Base-by-base conservation (phyloP, 2,113 vertebrate genomes). In the Grus americana region DNA sequence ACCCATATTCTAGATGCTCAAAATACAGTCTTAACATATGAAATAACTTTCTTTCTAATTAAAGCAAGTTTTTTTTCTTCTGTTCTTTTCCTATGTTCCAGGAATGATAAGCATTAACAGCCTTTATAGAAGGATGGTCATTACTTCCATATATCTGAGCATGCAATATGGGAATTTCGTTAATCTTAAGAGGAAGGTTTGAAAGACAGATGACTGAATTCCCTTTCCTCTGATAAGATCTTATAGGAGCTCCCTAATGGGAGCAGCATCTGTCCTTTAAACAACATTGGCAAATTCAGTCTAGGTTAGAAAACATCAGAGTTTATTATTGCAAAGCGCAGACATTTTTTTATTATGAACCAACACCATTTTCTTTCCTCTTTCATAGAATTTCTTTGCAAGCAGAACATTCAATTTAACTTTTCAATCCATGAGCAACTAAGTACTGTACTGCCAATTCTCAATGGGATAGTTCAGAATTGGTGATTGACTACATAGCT, bases 401-500 rank as follows among this genome's bases (percentile, higher is more conserved):
- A 94, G 73, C 5, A 75, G 88, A 86, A 55, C 63, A 88, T 96
- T 97, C 57, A 86, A 84, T 94, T 96, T 94, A 81, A 89, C 49
- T 94, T 96, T 94, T 74, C 88, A 72, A 89, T 52, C 49, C 32
- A 20, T 87, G 79, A 75, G 46, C 44, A 79, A 19, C 57, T 86
- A 72, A 82, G 54, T 81, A 52, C 95, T 90, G 42, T 78, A 81
- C 57, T 94, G 52, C 38, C 44, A 79, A 13, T 91, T 89, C 92
- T 96, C 86, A 79, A 30, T 57, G 67, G 88, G 67, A 76, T 58
- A 90, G 88, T 95, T 96, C 93, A 94, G 68, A 95, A 94, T 44
- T 46, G 36, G 36, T 92, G 79, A 97, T 94, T 93, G 93, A 86
- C 74, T 94, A 24, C 84, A 80, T 63, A 93, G 84, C 66, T 95